These are phyloP conservation scores for Malurus splendens DNA, from an alignment of 2,797 vertebrate species.

Conservation along the genomic window DNA sequence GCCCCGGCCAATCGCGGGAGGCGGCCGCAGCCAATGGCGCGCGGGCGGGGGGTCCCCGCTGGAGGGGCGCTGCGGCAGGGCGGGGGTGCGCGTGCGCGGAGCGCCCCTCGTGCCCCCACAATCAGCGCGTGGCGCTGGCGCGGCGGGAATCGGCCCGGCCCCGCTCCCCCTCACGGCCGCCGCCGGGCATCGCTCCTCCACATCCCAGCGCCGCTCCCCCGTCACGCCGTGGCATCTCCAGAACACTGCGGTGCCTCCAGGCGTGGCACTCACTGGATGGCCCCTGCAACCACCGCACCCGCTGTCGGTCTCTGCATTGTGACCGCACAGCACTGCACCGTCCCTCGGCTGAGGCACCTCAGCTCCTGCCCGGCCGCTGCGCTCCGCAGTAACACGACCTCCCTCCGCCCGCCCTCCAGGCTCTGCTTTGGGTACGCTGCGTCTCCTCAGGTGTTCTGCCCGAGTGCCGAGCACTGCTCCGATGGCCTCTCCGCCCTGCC, in stretches of 20 bases:
- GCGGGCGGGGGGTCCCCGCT: neutral
- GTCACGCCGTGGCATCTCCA: neutral
- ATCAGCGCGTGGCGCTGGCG: neutral
- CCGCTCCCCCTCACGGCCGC: neutral
- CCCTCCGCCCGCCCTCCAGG: neutral
- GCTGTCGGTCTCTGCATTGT: no score
- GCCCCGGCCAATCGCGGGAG: neutral
- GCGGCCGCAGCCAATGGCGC: neutral
- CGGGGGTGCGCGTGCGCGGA: neutral
- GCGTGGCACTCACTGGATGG: neutral
- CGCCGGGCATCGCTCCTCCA: neutral
- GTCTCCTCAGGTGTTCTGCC: neutral
- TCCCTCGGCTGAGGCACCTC: neutral
- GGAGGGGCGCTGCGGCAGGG: neutral
- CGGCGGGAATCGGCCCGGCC: rapidly evolving
- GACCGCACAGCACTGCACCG: neutral
- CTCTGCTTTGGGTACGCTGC: neutral
- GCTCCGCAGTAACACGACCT: neutral
- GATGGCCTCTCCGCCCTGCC: neutral
- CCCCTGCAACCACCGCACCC: rapidly evolving
- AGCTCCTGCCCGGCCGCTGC: neutral
- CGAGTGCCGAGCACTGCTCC: neutral
- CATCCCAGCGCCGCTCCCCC: rapidly evolving
- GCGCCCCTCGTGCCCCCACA: neutral
- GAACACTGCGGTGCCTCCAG: neutral